Conservation (phyloP, 2,797 vertebrate species). For the Anableps anableps region DNA sequence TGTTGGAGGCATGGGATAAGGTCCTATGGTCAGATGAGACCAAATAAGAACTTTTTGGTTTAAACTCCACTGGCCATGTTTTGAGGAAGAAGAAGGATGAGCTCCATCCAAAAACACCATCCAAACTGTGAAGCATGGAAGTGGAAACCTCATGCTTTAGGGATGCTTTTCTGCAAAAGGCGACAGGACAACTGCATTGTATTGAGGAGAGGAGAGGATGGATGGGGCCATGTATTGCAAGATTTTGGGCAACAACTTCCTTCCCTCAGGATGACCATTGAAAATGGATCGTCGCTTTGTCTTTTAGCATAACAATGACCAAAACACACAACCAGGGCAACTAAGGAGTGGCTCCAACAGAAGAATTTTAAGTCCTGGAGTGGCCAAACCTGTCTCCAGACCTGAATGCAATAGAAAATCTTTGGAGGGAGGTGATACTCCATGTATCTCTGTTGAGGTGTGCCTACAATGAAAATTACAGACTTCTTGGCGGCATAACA, state of each 20-base stretch:
- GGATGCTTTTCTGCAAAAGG: background rate
- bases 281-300: background rate
- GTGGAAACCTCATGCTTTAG: background rate
- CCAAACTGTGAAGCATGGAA: background rate
- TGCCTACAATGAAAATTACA: too few species aligned
- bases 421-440: too few species aligned
- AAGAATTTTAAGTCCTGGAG: too few species aligned
- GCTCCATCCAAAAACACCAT: background rate
- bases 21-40: background rate
- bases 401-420: too few species aligned
- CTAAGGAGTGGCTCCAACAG: background rate
- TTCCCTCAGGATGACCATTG: background rate
- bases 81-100: background rate
- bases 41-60: background rate
- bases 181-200: background rate
- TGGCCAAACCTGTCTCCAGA: too few species aligned
- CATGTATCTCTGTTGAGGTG: too few species aligned
- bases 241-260: background rate
- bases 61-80: background rate
- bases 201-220: too few species aligned
- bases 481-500: too few species aligned
- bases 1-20: too few species aligned
- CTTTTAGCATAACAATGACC: background rate
- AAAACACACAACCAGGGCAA: background rate
- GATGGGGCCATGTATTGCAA: background rate